These are phyloP conservation scores for Vireo griseus DNA, from an alignment of 2,797 vertebrate species.

Conservation along the genomic window DNA sequence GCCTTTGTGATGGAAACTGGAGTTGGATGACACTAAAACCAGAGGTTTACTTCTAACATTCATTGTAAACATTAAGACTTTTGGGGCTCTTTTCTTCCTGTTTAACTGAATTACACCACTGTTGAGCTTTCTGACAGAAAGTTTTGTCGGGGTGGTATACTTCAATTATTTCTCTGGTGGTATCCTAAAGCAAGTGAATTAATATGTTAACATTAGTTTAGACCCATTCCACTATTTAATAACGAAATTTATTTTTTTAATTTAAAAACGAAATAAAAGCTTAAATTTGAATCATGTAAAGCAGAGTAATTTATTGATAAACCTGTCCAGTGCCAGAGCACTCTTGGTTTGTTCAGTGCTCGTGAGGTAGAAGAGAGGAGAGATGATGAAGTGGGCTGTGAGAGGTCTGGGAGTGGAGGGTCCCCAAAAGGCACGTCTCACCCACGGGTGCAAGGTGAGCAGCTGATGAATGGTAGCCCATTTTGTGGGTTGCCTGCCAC, in stretches of 20 bases:
- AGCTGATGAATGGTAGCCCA: not conserved
- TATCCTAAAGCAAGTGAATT: constrained; percentile 71
- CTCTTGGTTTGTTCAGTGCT: not conserved
- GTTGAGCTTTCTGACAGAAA: constrained; percentile 69
- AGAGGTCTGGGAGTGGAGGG: not conserved
- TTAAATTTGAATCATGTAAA: constrained; percentile 81
- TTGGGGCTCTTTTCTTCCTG: constrained; percentile 5
- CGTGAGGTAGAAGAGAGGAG: not conserved
- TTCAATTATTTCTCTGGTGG: constrained; percentile 65
- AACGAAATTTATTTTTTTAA: constrained; percentile 87
- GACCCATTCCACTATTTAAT: constrained; percentile 84
- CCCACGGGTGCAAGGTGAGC: not conserved
- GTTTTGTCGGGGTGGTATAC: constrained; percentile 61
- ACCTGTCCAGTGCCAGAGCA: not conserved
- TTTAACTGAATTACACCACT: constrained; percentile 70
- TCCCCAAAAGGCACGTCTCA: not conserved
- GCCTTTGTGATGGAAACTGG: constrained; percentile 9
- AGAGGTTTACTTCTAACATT: constrained; percentile 69
- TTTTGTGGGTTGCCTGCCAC: not conserved
- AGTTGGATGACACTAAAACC: constrained; percentile 42
- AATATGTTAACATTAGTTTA: constrained; percentile 77
- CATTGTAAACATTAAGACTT: constrained; percentile 76
- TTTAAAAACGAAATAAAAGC: constrained; percentile 82
- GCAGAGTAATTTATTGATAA: constrained; percentile 72
- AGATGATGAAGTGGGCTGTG: fast-evolving